phyloP scores from a whole-genome alignment of 1,140 invertebrate species.

The Nylanderia fulva region DNA sequence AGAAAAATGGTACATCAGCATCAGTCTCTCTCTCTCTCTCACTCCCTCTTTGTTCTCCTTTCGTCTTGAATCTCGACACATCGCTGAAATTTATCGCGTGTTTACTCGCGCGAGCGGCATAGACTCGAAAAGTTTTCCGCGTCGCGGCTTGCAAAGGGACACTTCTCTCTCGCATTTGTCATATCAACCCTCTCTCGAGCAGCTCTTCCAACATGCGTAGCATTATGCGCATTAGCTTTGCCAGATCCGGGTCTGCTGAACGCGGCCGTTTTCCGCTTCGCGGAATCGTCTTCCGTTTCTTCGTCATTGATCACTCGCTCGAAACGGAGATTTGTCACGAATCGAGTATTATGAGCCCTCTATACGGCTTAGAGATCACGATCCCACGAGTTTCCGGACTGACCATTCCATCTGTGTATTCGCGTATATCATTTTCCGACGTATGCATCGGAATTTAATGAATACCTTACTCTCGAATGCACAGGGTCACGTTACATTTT shows the following conservation, averaged over 20 bases:
- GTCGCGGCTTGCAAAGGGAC: slow-evolving; percentile 5
- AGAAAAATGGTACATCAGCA: slow-evolving; percentile 22
- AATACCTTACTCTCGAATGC: background rate
- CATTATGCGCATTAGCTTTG: slow-evolving; percentile 40
- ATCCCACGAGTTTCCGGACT: slow-evolving; percentile 15
- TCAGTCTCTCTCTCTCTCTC: too few species aligned
- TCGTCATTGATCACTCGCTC: slow-evolving; percentile 26
- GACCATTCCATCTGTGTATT: slow-evolving; percentile 18
- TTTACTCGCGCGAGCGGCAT: slow-evolving; percentile 11
- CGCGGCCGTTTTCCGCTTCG: slow-evolving; percentile 38
- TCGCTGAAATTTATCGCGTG: slow-evolving; percentile 60
- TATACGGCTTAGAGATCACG: slow-evolving; percentile 25
- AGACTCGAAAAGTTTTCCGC: slow-evolving; percentile 39
- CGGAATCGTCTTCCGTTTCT: slow-evolving; percentile 26
- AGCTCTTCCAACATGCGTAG: background rate
- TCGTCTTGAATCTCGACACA: slow-evolving; percentile 25
- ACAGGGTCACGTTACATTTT: background rate
- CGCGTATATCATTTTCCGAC: background rate
- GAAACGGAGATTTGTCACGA: slow-evolving; percentile 39
- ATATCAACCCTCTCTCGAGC: slow-evolving; percentile 21
- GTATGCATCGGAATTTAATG: slow-evolving; percentile 4
- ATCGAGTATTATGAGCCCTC: slow-evolving; percentile 3
- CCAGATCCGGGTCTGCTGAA: slow-evolving; percentile 15
- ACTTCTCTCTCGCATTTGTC: slow-evolving; percentile 32
- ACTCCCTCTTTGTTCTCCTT: slow-evolving; percentile 19